phyloP scores from a whole-genome alignment of 2,888 invertebrate genomes.

The Beris chalybata region DNA sequence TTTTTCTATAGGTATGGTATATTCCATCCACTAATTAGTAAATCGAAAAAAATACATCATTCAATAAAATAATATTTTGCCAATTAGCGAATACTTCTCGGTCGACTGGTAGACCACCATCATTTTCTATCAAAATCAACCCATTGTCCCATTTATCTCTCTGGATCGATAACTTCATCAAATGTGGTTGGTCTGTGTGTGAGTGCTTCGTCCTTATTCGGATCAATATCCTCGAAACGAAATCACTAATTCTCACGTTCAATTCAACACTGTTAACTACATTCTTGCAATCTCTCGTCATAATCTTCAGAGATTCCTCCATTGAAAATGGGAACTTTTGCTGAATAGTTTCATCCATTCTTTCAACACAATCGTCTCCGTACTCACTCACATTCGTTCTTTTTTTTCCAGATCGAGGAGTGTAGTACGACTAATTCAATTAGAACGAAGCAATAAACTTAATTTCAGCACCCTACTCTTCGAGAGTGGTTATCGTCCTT shows the following conservation, averaged over 20 bases:
- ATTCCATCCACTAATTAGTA: too few species aligned
- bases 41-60: too few species aligned
- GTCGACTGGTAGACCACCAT: too few species aligned
- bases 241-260: conserved; percentile 14
- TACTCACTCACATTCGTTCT: background rate
- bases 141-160: too few species aligned
- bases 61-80: too few species aligned
- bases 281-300: conserved; percentile 10
- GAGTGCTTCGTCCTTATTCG: too few species aligned
- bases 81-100: too few species aligned
- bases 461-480: conserved; percentile 24
- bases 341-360: background rate
- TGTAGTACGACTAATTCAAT: conserved; percentile 30
- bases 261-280: conserved; percentile 17
- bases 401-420: background rate
- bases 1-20: too few species aligned
- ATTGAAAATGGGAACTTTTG: background rate
- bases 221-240: background rate
- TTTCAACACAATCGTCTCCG: background rate
- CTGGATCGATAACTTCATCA: too few species aligned
- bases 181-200: too few species aligned
- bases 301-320: conserved; percentile 13
- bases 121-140: too few species aligned
- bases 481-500: conserved; percentile 8
- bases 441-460: conserved; percentile 34